A percentile compares a stretch with the other conserved stretches of the same genome.
These are phyloP conservation scores for Tetranychus truncatus DNA, from an alignment of 2,888 invertebrate genomes.

Conservation along the genomic window DNA sequence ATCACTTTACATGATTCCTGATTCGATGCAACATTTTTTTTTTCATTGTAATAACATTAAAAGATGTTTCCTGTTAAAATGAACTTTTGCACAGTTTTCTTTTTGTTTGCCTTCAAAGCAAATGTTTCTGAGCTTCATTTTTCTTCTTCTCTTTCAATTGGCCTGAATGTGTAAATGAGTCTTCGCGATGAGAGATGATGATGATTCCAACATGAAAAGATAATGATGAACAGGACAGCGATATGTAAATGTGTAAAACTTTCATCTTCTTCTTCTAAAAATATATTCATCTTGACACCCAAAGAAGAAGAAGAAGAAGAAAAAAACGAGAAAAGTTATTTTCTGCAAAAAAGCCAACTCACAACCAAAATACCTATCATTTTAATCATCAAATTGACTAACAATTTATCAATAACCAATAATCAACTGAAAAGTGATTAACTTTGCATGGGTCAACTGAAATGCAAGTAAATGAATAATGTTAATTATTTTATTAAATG, in stretches of 20 bases:
- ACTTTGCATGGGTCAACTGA: background rate
- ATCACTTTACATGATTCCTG: too few relatives aligned
- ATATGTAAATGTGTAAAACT: background rate
- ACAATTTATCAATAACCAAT: background rate
- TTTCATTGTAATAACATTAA: too few relatives aligned
- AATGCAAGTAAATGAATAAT: background rate
- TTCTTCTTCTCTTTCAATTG: background rate
- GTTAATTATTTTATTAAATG: background rate
- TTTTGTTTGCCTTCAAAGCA: background rate
- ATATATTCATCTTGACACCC: background rate
- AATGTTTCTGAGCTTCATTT: background rate
- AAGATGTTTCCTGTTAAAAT: background rate
- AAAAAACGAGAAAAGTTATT: too few relatives aligned
- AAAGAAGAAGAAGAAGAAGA: too few relatives aligned
- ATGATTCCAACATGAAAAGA: too few relatives aligned
- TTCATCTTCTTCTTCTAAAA: background rate
- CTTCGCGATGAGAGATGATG: background rate
- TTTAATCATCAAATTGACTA: background rate
- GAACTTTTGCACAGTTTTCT: too few relatives aligned
- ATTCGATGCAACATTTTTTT: too few relatives aligned
- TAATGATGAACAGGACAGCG: background rate
- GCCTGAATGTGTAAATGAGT: background rate
- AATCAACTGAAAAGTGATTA: background rate
- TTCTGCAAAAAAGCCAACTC: too few relatives aligned
- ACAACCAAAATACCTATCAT: background rate